Evolutionary conservation across 2,888 invertebrate species (phyloP).

Genomic region (Himalopsyche anomala): DNA sequence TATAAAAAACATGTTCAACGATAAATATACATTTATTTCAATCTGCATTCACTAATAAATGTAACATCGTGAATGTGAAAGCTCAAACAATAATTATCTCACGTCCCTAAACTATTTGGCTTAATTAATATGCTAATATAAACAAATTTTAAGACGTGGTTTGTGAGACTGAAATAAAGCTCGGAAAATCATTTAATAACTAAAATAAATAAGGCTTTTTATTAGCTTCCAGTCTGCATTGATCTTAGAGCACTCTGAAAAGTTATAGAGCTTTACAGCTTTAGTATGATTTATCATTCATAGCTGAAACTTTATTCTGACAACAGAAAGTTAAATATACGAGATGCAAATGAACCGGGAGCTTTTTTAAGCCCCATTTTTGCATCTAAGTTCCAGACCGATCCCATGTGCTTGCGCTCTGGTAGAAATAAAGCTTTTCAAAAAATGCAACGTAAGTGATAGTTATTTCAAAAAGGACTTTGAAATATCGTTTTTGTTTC

Average conservation of each 20-base stretch:
- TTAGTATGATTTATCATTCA: slow-evolving; percentile 38
- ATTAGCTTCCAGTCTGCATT: slow-evolving; percentile 31
- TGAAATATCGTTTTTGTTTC: slow-evolving; percentile 39
- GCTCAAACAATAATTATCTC: slow-evolving; percentile 1
- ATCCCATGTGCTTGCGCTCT: slow-evolving; percentile 7
- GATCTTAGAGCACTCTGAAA: slow-evolving; percentile 35
- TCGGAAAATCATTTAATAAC: slow-evolving; percentile 11
- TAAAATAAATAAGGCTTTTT: slow-evolving; percentile 10
- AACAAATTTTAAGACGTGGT: neutral
- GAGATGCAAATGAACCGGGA: slow-evolving; percentile 26
- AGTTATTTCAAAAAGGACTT: slow-evolving; percentile 10
- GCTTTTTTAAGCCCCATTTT: slow-evolving; percentile 23
- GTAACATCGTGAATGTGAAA: too few relatives aligned
- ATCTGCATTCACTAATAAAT: too few relatives aligned
- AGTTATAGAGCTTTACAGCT: slow-evolving; percentile 24
- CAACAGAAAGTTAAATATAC: slow-evolving; percentile 42
- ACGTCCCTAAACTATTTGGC: neutral
- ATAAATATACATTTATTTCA: too few relatives aligned
- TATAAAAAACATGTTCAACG: too few relatives aligned
- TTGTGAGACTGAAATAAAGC: neutral
- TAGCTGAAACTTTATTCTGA: slow-evolving; percentile 32
- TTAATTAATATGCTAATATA: neutral
- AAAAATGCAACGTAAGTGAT: slow-evolving; percentile 39
- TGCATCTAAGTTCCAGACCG: slow-evolving; percentile 32
- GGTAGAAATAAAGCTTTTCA: slow-evolving; percentile 7